Evolutionary conservation across 2,113 vertebrate genomes (phyloP).

Genomic region (Melierax canorus): DNA sequence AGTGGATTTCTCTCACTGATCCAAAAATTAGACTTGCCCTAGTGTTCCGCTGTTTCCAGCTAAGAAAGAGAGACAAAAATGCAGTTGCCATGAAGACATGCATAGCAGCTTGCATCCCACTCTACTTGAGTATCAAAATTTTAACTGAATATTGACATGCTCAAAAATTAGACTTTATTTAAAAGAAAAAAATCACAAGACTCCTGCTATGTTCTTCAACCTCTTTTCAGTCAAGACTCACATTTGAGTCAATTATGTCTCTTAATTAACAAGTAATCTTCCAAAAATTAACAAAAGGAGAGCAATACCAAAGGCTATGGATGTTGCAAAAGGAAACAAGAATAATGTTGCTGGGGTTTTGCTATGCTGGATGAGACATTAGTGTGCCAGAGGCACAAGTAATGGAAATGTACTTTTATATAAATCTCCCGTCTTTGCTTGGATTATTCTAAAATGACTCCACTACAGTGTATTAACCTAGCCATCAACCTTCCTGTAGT

Average conservation of each 20-base stretch:
- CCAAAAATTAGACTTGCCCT: background rate
- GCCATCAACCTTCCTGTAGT: background rate
- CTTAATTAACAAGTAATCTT: constrained; percentile 20
- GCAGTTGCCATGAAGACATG: background rate
- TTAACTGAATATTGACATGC: background rate
- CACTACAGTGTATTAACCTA: constrained; percentile 16
- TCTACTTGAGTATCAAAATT: background rate
- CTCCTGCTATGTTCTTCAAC: background rate
- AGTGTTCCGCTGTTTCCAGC: background rate
- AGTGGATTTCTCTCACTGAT: background rate
- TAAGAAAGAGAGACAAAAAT: background rate
- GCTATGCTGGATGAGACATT: background rate
- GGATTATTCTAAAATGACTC: constrained; percentile 51
- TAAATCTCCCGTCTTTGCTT: constrained; percentile 54
- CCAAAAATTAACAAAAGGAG: background rate
- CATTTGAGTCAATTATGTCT: background rate
- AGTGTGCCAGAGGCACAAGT: background rate
- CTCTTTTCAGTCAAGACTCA: background rate
- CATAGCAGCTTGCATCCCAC: background rate
- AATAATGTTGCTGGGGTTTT: background rate
- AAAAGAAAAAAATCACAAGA: background rate
- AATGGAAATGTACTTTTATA: constrained; percentile 44
- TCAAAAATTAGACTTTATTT: background rate
- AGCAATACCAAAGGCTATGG: background rate
- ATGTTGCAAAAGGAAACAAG: background rate